A percentile compares a stretch with the other conserved stretches of the same genome.
Evolutionary conservation across 2,797 vertebrate genomes (phyloP).

Genomic region (Myotis vivesi): DNA sequence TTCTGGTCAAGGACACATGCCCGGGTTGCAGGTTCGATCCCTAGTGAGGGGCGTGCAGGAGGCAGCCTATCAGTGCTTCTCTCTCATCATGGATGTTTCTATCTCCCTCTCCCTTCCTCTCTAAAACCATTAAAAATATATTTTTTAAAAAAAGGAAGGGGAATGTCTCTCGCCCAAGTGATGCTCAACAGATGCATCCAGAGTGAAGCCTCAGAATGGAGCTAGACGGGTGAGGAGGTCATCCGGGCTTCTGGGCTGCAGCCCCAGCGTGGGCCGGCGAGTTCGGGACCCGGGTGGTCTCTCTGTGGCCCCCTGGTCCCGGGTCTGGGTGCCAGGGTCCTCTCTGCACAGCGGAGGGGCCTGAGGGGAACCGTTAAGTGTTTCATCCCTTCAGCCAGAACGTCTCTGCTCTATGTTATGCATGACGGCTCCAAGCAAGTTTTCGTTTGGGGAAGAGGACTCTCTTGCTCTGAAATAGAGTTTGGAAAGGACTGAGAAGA

Average conservation of each 20-base stretch:
- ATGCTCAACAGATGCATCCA: not conserved
- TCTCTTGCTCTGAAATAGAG: not conserved
- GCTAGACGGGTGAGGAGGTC: not conserved
- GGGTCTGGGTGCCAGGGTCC: not conserved
- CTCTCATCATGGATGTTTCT: too few relatives aligned
- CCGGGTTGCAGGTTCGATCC: too few relatives aligned
- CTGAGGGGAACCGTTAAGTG: not conserved
- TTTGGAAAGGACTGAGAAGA: not conserved
- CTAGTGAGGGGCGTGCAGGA: too few relatives aligned
- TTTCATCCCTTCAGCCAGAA: not conserved
- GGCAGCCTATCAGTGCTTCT: too few relatives aligned
- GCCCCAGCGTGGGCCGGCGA: accelerated
- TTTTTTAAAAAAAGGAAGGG: not conserved
- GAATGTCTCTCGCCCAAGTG: not conserved
- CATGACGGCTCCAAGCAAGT: not conserved
- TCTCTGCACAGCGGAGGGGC: not conserved
- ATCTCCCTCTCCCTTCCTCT: too few relatives aligned
- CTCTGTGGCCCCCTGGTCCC: accelerated
- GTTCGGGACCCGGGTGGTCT: accelerated
- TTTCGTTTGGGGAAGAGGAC: not conserved
- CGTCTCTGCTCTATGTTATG: not conserved
- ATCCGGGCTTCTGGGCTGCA: not conserved
- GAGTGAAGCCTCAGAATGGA: not conserved
- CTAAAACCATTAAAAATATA: too few relatives aligned
- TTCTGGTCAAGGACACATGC: too few relatives aligned